Percentiles rank a stretch among this genome's conserved stretches.
Conservation (phyloP, 2,888 invertebrate genomes). For the Notocelia uddmanniana region DNA sequence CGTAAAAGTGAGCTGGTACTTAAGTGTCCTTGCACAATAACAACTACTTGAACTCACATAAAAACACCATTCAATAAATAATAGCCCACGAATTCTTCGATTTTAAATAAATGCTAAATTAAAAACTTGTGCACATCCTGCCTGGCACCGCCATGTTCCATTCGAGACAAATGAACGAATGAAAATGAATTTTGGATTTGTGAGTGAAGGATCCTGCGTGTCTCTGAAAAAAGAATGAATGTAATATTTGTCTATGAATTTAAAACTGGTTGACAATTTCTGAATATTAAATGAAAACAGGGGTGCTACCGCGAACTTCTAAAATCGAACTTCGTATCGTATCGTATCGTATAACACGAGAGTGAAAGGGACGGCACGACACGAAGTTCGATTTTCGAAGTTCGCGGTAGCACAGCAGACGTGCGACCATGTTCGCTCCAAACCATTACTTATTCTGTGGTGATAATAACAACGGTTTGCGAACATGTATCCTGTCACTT, state of each 20-base stretch:
- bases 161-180: constrained; percentile 56
- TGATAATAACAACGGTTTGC: no score
- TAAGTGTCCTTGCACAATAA: constrained; percentile 57
- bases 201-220: constrained; percentile 50
- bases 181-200: constrained; percentile 56
- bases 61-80: constrained; percentile 56
- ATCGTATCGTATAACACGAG: no score
- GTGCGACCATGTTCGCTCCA: no score
- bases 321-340: no score
- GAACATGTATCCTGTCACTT: no score
- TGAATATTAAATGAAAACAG: background rate
- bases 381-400: no score
- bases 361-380: no score
- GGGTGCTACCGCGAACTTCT: background rate
- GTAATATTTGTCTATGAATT: constrained; percentile 19
- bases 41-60: constrained; percentile 55
- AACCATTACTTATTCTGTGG: no score
- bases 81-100: constrained; percentile 62
- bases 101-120: constrained; percentile 72
- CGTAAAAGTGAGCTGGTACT: constrained; percentile 53
- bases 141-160: constrained; percentile 84
- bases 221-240: constrained; percentile 49
- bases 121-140: constrained; percentile 82
- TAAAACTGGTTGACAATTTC: background rate
- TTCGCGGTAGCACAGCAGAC: no score